Evolutionary conservation across 2,113 vertebrate genomes (phyloP), one percentile per base, ranked within the genome.

Genomic region (Erpornis zantholeuca): DNA sequence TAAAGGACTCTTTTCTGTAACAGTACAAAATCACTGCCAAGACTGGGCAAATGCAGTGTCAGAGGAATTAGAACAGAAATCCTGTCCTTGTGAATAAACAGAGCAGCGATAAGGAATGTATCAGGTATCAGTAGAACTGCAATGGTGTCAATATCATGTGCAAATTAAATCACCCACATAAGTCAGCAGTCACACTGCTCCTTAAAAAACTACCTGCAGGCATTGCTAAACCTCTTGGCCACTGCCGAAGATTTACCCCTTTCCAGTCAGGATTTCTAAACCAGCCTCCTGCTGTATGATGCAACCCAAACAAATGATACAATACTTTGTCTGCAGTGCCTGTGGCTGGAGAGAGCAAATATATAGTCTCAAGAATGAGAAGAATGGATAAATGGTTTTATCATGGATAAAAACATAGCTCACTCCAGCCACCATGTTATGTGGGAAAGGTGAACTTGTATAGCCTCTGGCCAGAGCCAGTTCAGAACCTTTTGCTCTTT

Each of bases 151-250:
- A 1, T 60, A 69, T 57, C 82, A 18, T 15, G 40, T 69, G 53
- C 79, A 90, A 82, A 93, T 68, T 49, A 88, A 76, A 82, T 40
- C 38, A 78, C 52, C 33, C 82, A 29, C 50, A 4, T 77, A 79
- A 76, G 36, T 85, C 78, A 90, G 82, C 84, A 64, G 81, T 89
- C 49, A 85, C 57, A 76, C 52, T 71, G 56, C 44, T 91, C 77
- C 56, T 76, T 92, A 56, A 89, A 89, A 86, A 89, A 47, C 70
- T 82, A 82, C 70, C 78, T 94, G 81, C 35, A 38, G 44, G 49
- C 27, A 61, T 27, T 73, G 56, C 84, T 85, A 36, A 76, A n/a
- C 28, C 11, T 44, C 36, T 52, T 6, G 19, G 57, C 7, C 0
- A 4, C 49, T 85, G 82, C n/a, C 63, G 80, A 76, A 77, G 24